A percentile compares a stretch with the other conserved stretches of the same genome.
Evolutionary conservation across 2,113 vertebrate genomes (phyloP).

Genomic region (Donacobius atricapilla): DNA sequence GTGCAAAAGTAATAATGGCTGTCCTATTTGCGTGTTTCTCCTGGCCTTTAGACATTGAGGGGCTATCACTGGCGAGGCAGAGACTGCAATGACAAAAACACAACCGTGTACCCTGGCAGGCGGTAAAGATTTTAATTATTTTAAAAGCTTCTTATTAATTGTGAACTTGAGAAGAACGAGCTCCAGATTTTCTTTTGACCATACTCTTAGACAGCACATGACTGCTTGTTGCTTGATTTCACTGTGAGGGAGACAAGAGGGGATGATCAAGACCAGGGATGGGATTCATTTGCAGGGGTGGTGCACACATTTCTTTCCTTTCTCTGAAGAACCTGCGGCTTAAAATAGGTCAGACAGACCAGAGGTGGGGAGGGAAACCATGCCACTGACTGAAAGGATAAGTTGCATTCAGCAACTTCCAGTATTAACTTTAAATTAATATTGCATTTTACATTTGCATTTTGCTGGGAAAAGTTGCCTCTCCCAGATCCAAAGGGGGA

Average conservation of each 20-base stretch:
- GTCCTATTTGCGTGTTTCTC: background rate
- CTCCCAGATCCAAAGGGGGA: background rate
- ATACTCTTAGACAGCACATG: background rate
- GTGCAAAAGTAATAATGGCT: background rate
- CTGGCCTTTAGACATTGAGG: slow-evolving; percentile 65
- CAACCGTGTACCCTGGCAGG: slow-evolving; percentile 67
- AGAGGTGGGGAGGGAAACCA: background rate
- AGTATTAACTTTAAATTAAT: background rate
- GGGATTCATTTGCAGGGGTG: rapidly evolving
- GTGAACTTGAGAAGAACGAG: background rate
- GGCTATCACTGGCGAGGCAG: slow-evolving; percentile 79
- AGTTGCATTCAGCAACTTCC: background rate
- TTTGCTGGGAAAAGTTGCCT: background rate
- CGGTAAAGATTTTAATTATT: slow-evolving; percentile 57
- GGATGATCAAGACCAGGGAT: background rate
- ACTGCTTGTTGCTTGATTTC: background rate
- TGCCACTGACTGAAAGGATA: background rate
- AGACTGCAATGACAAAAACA: slow-evolving; percentile 72
- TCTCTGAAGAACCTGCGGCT: background rate
- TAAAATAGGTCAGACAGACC: background rate
- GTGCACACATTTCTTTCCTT: background rate
- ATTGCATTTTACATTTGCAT: background rate
- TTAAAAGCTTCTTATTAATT: background rate
- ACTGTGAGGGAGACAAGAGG: background rate
- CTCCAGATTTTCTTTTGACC: background rate